A percentile compares a stretch with the other conserved stretches of the same genome.
Evolutionary conservation across 2,888 invertebrate species (phyloP).

Genomic region (Polia nebulosa): DNA sequence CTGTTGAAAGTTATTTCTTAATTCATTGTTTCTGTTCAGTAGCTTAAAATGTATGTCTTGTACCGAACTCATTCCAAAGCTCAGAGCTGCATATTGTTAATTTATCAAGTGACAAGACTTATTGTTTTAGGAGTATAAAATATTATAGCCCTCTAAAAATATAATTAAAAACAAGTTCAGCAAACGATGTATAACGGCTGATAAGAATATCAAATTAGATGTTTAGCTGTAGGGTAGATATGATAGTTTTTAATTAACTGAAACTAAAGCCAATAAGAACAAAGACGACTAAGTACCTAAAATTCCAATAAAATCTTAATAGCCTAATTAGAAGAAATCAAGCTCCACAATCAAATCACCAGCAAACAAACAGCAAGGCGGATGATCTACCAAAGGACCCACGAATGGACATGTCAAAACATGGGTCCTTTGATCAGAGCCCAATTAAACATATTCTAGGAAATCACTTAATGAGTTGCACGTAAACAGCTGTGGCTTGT

Average conservation of each 20-base stretch:
- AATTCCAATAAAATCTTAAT: slow-evolving; percentile 20
- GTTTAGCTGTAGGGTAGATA: neutral
- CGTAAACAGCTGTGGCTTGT: slow-evolving; percentile 71
- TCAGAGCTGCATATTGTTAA: neutral
- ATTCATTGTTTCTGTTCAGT: slow-evolving; percentile 56
- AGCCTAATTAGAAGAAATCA: slow-evolving; percentile 40
- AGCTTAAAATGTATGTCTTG: slow-evolving; percentile 45
- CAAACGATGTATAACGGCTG: neutral
- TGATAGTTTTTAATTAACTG: slow-evolving; percentile 12
- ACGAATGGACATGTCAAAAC: slow-evolving; percentile 81
- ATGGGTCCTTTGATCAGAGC: slow-evolving; percentile 85
- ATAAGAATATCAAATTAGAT: neutral
- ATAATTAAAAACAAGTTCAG: neutral
- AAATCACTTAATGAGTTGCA: slow-evolving; percentile 87
- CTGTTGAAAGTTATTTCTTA: slow-evolving; percentile 37
- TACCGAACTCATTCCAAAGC: neutral
- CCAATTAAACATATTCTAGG: slow-evolving; percentile 82
- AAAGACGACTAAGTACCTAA: neutral
- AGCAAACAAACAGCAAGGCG: slow-evolving; percentile 38
- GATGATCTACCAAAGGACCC: slow-evolving; percentile 41
- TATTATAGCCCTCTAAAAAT: no score
- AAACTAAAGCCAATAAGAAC: slow-evolving; percentile 9
- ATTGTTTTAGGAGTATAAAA: neutral
- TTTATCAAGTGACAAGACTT: neutral
- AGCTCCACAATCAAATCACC: slow-evolving; percentile 15